Evolutionary conservation across 2,888 invertebrate genomes (phyloP).

Genomic region (Ametastegia equiseti): DNA sequence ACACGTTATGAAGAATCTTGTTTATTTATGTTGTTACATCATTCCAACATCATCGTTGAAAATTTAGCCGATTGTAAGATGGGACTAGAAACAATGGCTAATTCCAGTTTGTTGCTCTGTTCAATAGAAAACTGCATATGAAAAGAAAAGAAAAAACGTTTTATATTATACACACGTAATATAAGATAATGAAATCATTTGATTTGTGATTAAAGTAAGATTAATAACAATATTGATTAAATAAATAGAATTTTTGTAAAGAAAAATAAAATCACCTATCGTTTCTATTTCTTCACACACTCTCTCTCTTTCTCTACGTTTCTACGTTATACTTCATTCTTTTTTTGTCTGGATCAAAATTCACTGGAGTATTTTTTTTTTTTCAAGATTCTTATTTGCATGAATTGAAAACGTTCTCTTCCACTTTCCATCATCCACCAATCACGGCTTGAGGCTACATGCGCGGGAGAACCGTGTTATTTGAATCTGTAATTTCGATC

Average conservation of each 20-base stretch:
- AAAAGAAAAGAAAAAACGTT: not conserved
- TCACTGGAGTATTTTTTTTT: too few species aligned
- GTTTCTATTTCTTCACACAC: slow-evolving; percentile 3
- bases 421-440: too few species aligned
- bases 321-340: too few species aligned
- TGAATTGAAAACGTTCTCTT: too few species aligned
- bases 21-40: too few species aligned
- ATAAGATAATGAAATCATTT: slow-evolving; percentile 25
- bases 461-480: too few species aligned
- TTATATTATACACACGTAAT: slow-evolving; percentile 6
- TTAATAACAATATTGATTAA: slow-evolving; percentile 36
- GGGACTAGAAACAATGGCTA: not conserved
- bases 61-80: not conserved
- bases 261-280: slow-evolving; percentile 28
- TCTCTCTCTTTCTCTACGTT: too few species aligned
- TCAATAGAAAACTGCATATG: not conserved
- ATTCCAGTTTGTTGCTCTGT: not conserved
- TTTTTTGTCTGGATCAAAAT: too few species aligned
- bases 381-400: too few species aligned
- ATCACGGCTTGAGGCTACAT: too few species aligned
- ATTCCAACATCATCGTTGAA: not conserved
- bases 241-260: slow-evolving; percentile 45
- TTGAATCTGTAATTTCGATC: too few species aligned
- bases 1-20: not conserved
- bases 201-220: slow-evolving; percentile 28